Conservation (phyloP, 2,888 invertebrate species). For the Nycteola revayana region DNA sequence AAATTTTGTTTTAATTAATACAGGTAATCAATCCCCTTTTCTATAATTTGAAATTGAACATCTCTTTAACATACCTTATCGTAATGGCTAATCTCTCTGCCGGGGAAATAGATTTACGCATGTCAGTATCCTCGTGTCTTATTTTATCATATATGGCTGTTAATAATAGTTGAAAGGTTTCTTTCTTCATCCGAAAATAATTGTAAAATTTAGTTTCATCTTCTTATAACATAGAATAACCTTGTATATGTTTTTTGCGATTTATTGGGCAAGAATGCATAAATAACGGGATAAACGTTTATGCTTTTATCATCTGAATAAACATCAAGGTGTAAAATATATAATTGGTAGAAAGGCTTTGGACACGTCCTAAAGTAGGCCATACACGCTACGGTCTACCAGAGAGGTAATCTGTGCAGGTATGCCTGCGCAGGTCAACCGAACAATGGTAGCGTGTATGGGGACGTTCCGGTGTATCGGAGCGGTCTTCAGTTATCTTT, state of each 20-base stretch:
- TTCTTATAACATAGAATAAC: conserved; percentile 6
- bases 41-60: background rate
- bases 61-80: conserved; percentile 18
- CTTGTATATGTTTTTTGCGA: no score
- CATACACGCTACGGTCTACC: conserved; percentile 1
- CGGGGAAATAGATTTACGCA: conserved; percentile 25
- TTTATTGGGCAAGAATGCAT: no score
- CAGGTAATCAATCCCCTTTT: no score
- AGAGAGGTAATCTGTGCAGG: conserved; percentile 17
- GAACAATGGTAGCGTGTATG: conserved; percentile 19
- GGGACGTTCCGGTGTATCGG: conserved; percentile 26
- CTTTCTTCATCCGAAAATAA: conserved; percentile 6
- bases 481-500: conserved; percentile 29
- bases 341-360: no score
- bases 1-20: background rate
- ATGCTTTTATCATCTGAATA: no score
- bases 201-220: conserved; percentile 9
- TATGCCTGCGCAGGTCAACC: conserved; percentile 28
- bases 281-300: no score
- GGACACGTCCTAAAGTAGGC: conserved; percentile 1
- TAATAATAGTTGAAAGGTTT: conserved; percentile 7
- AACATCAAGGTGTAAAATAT: no score
- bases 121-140: conserved; percentile 24
- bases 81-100: conserved; percentile 30
- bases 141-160: conserved; percentile 11